These are phyloP conservation scores for Nanger granti DNA, from an alignment of 2,113 vertebrate species.

Conservation along the genomic window DNA sequence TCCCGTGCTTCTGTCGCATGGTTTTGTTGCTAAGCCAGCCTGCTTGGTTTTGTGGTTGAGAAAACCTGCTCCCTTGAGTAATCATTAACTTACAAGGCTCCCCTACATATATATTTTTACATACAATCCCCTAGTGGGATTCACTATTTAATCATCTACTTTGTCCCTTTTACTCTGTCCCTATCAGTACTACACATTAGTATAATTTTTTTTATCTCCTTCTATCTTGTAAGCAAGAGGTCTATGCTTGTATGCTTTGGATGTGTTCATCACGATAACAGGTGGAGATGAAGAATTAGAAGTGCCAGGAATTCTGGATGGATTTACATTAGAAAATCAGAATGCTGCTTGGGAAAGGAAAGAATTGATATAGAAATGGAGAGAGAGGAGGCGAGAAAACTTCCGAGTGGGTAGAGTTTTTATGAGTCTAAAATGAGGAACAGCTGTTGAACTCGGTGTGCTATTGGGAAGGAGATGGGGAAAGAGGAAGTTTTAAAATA, in stretches of 20 bases:
- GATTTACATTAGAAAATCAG: neutral
- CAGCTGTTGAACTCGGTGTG: neutral
- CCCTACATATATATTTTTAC: neutral
- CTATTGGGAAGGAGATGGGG: neutral
- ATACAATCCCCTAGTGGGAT: neutral
- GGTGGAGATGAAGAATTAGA: neutral
- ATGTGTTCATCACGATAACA: rapidly evolving
- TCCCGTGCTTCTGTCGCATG: neutral
- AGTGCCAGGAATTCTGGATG: neutral
- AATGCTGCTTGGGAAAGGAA: neutral
- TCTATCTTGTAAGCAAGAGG: neutral
- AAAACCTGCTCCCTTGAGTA: neutral
- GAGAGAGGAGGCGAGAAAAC: neutral
- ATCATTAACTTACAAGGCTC: neutral
- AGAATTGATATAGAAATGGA: neutral
- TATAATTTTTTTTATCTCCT: neutral
- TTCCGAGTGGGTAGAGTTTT: neutral
- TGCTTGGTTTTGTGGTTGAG: neutral
- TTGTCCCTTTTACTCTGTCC: neutral
- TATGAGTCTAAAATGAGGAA: neutral
- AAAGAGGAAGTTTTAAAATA: neutral
- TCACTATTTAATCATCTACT: neutral
- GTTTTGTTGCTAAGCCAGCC: neutral
- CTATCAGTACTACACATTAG: neutral
- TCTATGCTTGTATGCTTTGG: neutral